A percentile compares a stretch with the other conserved stretches of the same genome.
Evolutionary conservation across 2,113 vertebrate genomes (phyloP).

Genomic region (Zosterops lateralis): DNA sequence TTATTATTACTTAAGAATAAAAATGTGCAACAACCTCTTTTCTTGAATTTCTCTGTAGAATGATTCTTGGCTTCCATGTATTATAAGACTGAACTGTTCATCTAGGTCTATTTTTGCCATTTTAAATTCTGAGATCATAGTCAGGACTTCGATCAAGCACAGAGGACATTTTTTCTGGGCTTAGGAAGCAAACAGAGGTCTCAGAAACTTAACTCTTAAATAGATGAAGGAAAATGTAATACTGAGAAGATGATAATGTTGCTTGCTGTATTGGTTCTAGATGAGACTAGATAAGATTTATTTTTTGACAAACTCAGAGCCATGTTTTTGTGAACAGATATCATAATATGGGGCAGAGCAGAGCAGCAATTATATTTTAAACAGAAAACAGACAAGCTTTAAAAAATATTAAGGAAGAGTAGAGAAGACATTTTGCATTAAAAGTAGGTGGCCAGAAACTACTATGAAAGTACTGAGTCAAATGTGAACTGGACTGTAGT

Average conservation of each 20-base stretch:
- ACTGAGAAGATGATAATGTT: neutral
- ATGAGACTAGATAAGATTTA: neutral
- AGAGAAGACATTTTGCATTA: neutral
- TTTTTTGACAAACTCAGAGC: neutral
- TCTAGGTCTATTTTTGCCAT: neutral
- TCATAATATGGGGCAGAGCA: neutral
- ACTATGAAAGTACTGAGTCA: neutral
- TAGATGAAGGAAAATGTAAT: neutral
- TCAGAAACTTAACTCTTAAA: neutral
- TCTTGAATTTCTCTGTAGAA: neutral
- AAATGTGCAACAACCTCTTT: neutral
- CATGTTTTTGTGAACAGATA: neutral
- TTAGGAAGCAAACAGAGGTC: neutral
- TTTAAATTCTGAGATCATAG: neutral
- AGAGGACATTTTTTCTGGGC: neutral
- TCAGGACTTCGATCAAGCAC: neutral
- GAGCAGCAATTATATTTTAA: neutral
- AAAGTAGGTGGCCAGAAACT: neutral
- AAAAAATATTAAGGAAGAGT: neutral
- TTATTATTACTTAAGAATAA: neutral
- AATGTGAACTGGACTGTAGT: neutral
- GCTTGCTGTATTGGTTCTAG: neutral
- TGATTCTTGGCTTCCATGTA: neutral
- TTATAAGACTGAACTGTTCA: neutral
- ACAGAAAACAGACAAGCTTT: neutral